Conservation (phyloP, 2,797 vertebrate species). For the Cephalopachus bancanus region DNA sequence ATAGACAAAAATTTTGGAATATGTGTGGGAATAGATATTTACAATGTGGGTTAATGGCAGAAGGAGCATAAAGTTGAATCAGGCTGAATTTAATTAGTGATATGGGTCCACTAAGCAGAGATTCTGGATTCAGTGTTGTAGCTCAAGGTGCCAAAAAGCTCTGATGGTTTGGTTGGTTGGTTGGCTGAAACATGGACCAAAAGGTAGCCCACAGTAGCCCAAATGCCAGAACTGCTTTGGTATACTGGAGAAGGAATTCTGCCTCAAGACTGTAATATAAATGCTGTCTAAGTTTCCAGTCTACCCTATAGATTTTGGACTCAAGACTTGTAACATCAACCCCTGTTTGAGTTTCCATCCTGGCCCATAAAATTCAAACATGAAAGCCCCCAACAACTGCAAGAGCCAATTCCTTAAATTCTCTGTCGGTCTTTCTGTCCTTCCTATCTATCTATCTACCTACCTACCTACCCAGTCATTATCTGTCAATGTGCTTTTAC, state of each 20-base stretch:
- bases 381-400: not conserved
- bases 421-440: too few species aligned
- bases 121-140: not conserved
- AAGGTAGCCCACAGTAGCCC: not conserved
- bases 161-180: not conserved
- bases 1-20: not conserved
- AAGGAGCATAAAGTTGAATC: not conserved
- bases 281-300: not conserved
- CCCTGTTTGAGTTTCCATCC: not conserved
- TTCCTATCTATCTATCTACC: too few species aligned
- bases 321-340: not conserved
- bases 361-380: not conserved
- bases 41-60: not conserved
- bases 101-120: not conserved
- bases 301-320: not conserved
- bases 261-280: not conserved
- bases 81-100: not conserved
- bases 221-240: not conserved
- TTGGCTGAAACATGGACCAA: not conserved
- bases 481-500: too few species aligned
- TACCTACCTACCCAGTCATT: too few species aligned
- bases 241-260: conserved; percentile 16
- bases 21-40: not conserved
- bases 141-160: not conserved
- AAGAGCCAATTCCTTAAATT: not conserved